Evolutionary conservation across 2,113 vertebrate genomes (phyloP).

Genomic region (Sus scrofa): T2T-Sscrofa CM000819.6:81983501-81984000

Average conservation of each 20-base stretch:
- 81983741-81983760: neutral
- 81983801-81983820: slow-evolving; percentile 98
- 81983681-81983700: neutral
- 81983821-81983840: slow-evolving; percentile 94
- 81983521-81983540: neutral
- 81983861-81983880: slow-evolving; percentile 87
- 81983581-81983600: neutral
- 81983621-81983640: slow-evolving; percentile 31
- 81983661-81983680: neutral
- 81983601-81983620: neutral
- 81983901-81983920: neutral
- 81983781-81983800: slow-evolving; percentile 87
- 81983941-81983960: slow-evolving; percentile 40
- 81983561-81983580: neutral
- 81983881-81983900: slow-evolving; percentile 17
- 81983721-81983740: slow-evolving; percentile 18
- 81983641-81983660: neutral
- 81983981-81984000: neutral
- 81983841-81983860: slow-evolving; percentile 96
- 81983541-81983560: neutral
- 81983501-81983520: neutral
- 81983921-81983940: neutral
- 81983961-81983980: neutral
- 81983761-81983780: slow-evolving; percentile 65
- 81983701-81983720: neutral